Percentiles rank a stretch among this genome's conserved stretches.
Conservation (phyloP, 2,888 invertebrate genomes). For the Athalia circularis region DNA sequence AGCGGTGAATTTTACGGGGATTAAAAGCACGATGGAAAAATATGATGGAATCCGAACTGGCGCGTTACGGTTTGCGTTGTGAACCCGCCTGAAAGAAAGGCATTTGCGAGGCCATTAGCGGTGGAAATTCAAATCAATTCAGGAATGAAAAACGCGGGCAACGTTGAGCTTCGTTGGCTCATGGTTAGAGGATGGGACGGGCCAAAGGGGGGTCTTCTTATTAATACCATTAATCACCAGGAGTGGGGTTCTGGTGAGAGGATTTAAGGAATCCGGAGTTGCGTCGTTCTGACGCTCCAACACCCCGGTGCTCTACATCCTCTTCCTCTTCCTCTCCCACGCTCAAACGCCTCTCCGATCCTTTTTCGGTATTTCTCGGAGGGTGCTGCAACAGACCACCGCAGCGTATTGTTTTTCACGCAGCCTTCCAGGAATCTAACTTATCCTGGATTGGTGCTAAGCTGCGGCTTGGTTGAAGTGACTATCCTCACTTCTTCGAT, state of each 20-base stretch:
- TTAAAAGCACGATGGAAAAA: not conserved
- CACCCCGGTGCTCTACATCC: not conserved
- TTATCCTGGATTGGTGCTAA: constrained; percentile 50
- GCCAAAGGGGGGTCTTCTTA: constrained; percentile 57
- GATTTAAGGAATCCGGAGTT: constrained; percentile 57
- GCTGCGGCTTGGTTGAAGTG: constrained; percentile 43
- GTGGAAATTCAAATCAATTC: constrained; percentile 56
- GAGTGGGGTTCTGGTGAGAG: constrained; percentile 43
- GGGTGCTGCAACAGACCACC: constrained; percentile 44
- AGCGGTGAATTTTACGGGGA: too few species aligned
- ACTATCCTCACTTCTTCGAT: constrained; percentile 61
- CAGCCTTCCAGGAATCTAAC: constrained; percentile 61
- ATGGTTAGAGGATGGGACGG: constrained; percentile 1
- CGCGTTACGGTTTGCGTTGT: not conserved
- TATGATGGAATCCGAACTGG: not conserved
- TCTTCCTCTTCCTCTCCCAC: not conserved
- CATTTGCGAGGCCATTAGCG: constrained; percentile 52
- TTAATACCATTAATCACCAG: constrained; percentile 66
- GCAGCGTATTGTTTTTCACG: constrained; percentile 58
- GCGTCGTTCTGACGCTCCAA: constrained; percentile 29
- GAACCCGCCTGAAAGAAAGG: constrained; percentile 13
- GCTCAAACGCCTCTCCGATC: constrained; percentile 6
- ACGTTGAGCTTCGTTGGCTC: constrained; percentile 33
- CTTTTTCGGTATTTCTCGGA: constrained; percentile 39
- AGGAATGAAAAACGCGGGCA: constrained; percentile 42